Base-by-base conservation (phyloP, 1,140 invertebrate genomes). In the Tribolium castaneum region DNA sequence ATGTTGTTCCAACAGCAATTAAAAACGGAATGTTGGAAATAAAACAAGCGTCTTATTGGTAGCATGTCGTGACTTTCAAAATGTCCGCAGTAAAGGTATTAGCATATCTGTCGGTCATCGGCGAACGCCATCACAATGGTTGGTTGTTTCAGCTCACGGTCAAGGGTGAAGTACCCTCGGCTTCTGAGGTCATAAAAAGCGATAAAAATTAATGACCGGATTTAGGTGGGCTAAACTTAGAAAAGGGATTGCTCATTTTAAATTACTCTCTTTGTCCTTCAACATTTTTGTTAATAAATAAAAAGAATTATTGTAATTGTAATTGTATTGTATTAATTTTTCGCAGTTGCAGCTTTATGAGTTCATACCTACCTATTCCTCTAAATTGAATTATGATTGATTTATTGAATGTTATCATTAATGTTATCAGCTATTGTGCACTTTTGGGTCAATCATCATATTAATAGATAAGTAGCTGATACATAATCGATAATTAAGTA, bases 31-130 rank as follows among this genome's bases (percentile, higher is more conserved):
- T 45, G 54, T 7, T 25, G 25, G 13, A 35, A 70, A 70, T 39
- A 25, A 50, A 72, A 49, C 13, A 12, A 49, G 10, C 3, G 66
- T 35, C 66, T 7, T 70, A 19, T 19, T 19, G 16, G 66, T 45
- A 45, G 39, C 66, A 25, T 70, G 51, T 14, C 54, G 54, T 59
- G 54, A 59, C 54, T 19, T 22, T 22, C 13, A 39, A 19, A 72
- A 72, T 50, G 70, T 72, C 70, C 70, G 70, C 70, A 72, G 50
- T 49, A 13, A 19, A 39, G 39, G 45, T 14, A 72, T 72, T 72
- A 22, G 70, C 70, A 72, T 72, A 72, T 72, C 70, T 49, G 50
- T 49, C 70, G 70, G 56, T 62, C 56, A 62, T 62, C 56, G 19
- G 19, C n/a, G 19, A 19, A 66, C 22, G 45, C 10, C 35, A 70